Percentiles rank a stretch among this genome's conserved stretches.
These are phyloP conservation scores for Pseudopleuronectes americanus DNA, from an alignment of 2,797 vertebrate genomes.

Conservation along the genomic window DNA sequence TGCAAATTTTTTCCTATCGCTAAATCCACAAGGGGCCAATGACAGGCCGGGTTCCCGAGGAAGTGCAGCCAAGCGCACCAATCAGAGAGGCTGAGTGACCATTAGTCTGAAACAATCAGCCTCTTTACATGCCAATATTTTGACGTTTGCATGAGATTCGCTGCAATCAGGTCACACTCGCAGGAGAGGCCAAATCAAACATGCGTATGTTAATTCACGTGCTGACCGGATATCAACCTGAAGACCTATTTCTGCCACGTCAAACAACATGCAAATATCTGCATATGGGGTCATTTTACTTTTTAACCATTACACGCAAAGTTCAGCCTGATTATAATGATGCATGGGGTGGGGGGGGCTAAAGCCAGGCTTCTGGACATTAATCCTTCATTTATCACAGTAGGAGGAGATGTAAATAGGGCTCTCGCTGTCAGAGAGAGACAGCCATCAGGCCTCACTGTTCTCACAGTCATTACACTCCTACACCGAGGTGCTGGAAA, in stretches of 20 bases:
- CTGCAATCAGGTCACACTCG: conserved; percentile 82
- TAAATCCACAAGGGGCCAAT: conserved; percentile 77
- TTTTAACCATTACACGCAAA: conserved; percentile 26
- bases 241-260: conserved; percentile 74
- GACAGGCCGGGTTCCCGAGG: conserved; percentile 63
- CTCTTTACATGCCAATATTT: conserved; percentile 78
- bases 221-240: conserved; percentile 71
- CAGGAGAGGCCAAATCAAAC: conserved; percentile 66
- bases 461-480: conserved; percentile 70
- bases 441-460: conserved; percentile 69
- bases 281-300: conserved; percentile 64
- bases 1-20: conserved; percentile 84
- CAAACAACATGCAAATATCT: conserved; percentile 45
- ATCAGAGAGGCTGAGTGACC: conserved; percentile 82
- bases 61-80: conserved; percentile 81
- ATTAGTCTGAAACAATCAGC: conserved; percentile 87
- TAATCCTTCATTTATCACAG: conserved; percentile 80
- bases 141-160: conserved; percentile 77
- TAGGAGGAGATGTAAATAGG: conserved; percentile 72
- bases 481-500: conserved; percentile 73
- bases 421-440: conserved; percentile 65
- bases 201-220: conserved; percentile 71
- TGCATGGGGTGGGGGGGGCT: conserved; percentile 40
- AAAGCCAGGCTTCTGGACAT: conserved; percentile 69
- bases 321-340: conserved; percentile 43